phyloP scores from a whole-genome alignment of 1,140 invertebrate genomes.

The Elymnias hypermnestra region DNA sequence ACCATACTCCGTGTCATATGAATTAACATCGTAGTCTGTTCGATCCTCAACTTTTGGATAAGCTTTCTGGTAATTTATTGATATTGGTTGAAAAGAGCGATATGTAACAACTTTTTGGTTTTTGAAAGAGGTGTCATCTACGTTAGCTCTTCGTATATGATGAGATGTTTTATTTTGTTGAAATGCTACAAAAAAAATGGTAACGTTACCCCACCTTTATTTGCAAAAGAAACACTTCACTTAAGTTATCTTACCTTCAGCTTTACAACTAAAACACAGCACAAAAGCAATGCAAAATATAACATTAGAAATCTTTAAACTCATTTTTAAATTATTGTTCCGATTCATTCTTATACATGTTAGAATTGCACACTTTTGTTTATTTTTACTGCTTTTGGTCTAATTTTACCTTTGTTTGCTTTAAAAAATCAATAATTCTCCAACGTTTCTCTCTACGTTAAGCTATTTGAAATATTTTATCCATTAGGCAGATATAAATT shows the following conservation, averaged over 20 bases:
- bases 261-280: constrained; percentile 11
- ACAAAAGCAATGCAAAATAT: constrained; percentile 12
- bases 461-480: too few species aligned
- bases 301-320: too few species aligned
- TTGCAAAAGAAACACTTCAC: background rate
- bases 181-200: constrained; percentile 29
- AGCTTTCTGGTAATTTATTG: constrained; percentile 50
- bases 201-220: too few species aligned
- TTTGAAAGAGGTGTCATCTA: constrained; percentile 44
- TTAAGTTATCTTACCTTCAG: constrained; percentile 12
- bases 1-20: constrained; percentile 62
- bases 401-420: constrained; percentile 9
- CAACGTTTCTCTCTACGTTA: constrained; percentile 10
- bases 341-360: background rate
- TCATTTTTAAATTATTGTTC: too few species aligned
- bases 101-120: constrained; percentile 49
- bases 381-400: constrained; percentile 12
- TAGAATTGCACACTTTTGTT: constrained; percentile 11
- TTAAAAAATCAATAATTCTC: constrained; percentile 23
- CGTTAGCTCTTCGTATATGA: constrained; percentile 40
- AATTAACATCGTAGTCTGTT: constrained; percentile 58
- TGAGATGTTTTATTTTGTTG: constrained; percentile 53
- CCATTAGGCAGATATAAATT: too few species aligned
- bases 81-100: constrained; percentile 55
- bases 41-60: constrained; percentile 52